Evolutionary conservation across 2,113 vertebrate genomes (phyloP).

Genomic region (Lepisosteus oculatus): DNA sequence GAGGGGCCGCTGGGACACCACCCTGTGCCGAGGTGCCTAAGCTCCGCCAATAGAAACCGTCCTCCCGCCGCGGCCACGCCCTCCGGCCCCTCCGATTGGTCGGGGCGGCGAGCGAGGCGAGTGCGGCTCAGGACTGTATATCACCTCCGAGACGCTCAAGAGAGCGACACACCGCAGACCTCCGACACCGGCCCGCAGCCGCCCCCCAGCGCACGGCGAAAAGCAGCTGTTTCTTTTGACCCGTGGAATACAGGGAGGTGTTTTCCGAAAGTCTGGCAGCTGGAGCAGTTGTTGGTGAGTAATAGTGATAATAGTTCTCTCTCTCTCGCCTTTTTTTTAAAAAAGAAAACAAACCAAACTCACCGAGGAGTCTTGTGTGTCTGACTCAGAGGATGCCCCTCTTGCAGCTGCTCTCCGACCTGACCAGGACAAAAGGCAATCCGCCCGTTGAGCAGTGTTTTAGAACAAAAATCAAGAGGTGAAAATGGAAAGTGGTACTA

Average conservation of each 20-base stretch:
- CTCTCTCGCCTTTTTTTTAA: no score
- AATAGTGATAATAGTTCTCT: no score
- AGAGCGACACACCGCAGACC: slow-evolving; percentile 17
- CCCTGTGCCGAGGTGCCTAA: not conserved
- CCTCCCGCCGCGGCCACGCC: slow-evolving; percentile 27
- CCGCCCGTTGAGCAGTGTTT: no score
- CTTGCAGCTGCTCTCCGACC: no score
- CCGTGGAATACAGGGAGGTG: slow-evolving; percentile 14
- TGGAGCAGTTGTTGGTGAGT: not conserved
- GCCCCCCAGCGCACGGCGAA: slow-evolving; percentile 3
- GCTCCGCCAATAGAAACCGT: slow-evolving; percentile 23
- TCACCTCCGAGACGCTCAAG: slow-evolving; percentile 30
- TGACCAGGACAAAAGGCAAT: no score
- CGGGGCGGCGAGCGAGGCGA: slow-evolving; percentile 24
- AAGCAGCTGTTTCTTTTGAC: slow-evolving; percentile 16
- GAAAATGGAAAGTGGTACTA: no score
- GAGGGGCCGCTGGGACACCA: no score
- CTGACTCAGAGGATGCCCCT: no score
- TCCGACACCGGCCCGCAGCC: slow-evolving; percentile 5
- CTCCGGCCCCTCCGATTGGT: slow-evolving; percentile 38
- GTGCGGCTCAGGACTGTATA: slow-evolving; percentile 17
- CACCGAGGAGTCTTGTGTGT: no score
- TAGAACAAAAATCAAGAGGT: no score
- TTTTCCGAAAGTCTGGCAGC: slow-evolving; percentile 27
- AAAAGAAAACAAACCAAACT: no score